These are phyloP conservation scores for Drosophila navojoa DNA, from an alignment of 1,140 invertebrate genomes.

Conservation along the genomic window DNA sequence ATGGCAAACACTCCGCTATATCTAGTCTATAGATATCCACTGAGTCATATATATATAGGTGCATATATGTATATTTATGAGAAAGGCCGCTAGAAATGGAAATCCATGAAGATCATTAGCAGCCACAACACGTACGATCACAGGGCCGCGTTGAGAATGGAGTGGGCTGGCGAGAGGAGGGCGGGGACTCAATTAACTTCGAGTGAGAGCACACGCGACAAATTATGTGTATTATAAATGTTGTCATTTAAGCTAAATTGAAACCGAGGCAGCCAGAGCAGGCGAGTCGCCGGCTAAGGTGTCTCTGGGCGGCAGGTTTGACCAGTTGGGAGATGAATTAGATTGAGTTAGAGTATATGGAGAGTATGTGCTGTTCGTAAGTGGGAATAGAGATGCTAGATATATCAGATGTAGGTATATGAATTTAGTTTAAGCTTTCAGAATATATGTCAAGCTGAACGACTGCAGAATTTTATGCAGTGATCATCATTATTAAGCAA, in stretches of 20 bases:
- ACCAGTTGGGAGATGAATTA: constrained; percentile 35
- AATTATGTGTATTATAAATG: constrained; percentile 44
- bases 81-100: constrained; percentile 44
- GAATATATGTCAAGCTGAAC: no score
- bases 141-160: background rate
- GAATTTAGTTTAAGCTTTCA: no score
- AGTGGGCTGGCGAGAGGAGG: constrained; percentile 1
- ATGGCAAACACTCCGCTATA: constrained; percentile 8
- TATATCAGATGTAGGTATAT: no score
- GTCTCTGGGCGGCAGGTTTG: constrained; percentile 48
- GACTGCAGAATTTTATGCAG: no score
- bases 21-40: background rate
- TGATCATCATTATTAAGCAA: no score
- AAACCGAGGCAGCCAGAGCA: constrained; percentile 10
- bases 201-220: constrained; percentile 36
- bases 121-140: constrained; percentile 50
- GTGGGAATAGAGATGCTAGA: background rate
- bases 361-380: background rate
- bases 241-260: constrained; percentile 46
- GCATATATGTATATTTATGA: constrained; percentile 1
- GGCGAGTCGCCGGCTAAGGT: background rate
- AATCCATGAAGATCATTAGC: constrained; percentile 63
- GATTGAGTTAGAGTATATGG: background rate
- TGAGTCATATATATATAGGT: no score
- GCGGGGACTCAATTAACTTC: constrained; percentile 28